Base-by-base conservation (phyloP, 2,113 vertebrate species). In the Eleginops maclovinus region DNA sequence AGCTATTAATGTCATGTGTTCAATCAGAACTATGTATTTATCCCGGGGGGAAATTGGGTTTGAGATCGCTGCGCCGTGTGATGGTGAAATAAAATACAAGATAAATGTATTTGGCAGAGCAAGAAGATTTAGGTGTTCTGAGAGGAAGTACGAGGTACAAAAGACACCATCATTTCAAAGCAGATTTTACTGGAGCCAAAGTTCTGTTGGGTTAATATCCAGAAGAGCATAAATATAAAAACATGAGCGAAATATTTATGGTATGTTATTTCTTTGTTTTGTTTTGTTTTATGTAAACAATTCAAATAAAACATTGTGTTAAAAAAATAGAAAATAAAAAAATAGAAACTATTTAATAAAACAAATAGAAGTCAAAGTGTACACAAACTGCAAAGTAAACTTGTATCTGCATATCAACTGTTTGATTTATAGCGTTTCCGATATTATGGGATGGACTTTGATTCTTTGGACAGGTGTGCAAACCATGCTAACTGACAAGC, bases 391-490 rank as follows among this genome's bases (percentile, higher is more conserved):
- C 28, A 31, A 5, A 36, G 9, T 61, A 62, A 75, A 64, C 28
- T 28, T 63, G 66, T 47, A 82, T 43, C 9, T 62, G 72, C 40
- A 51, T 16, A 1, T 72, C 21, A 47, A 70, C 36, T 15, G 9
- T 0, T 3, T 3, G 8, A 15, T 69, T 64, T 9, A 5, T 69
- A 68, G 55, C 19, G 41, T 16, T 12, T 15, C 7, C 4, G 3
- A 19, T 15, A 21, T 43, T 28, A 2, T 9, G 67, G 55, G 55
- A 44, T 79, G 87, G 85, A 90, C 88, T 87, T 78, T 90, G 90
- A 74, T 59, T 88, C 59, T 10, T 14, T 0, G 1, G 2, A 22
- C 14, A 40, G 47, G 14, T 40, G 58, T 53, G 43, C 58, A 50
- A 3, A 69, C 8, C 51, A 15, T 31, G 14, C 72, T 53, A 4